Evolutionary conservation across 30 jellyfish, hydroid and myxozoan genomes (phyloP).

Genomic region (Nemopilema nomurai): DNA sequence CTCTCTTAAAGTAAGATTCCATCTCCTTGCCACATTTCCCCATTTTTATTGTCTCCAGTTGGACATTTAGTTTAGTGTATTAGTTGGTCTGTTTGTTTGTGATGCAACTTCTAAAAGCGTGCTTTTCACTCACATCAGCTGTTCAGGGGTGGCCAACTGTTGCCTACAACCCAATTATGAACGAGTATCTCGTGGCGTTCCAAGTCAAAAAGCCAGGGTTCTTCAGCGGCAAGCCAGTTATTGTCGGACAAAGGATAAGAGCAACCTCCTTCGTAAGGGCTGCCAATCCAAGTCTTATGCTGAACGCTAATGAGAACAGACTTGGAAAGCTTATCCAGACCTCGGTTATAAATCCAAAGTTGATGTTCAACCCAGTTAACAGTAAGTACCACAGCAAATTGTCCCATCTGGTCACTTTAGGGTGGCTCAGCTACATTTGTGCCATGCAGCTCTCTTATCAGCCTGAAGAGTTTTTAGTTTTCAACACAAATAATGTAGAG

Average conservation of each 20-base stretch:
- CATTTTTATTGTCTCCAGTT: no score
- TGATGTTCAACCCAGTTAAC: slow-evolving; percentile 32
- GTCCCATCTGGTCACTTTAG: no score
- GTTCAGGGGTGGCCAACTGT: slow-evolving; percentile 73
- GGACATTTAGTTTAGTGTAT: no score
- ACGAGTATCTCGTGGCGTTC: slow-evolving; percentile 42
- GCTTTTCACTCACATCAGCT: no score
- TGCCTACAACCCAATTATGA: slow-evolving; percentile 59
- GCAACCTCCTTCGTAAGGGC: slow-evolving; percentile 13
- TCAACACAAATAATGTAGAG: no score
- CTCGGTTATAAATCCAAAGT: slow-evolving; percentile 35
- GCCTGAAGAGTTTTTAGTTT: no score
- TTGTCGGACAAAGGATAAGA: slow-evolving; percentile 42
- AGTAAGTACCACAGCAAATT: slow-evolving; percentile 4
- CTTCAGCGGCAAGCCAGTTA: slow-evolving; percentile 46
- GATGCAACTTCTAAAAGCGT: no score
- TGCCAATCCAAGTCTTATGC: slow-evolving; percentile 35
- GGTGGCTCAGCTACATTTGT: no score
- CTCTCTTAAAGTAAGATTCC: no score
- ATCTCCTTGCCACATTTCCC: no score
- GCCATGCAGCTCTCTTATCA: no score
- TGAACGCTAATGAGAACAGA: slow-evolving; percentile 39
- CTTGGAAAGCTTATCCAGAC: slow-evolving; percentile 32
- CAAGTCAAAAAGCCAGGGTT: slow-evolving; percentile 11
- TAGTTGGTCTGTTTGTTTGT: no score